Evolutionary conservation across 2,888 invertebrate genomes (phyloP), one percentile per base, ranked within the genome.

Genomic region (Acrobeloides nanus): DNA sequence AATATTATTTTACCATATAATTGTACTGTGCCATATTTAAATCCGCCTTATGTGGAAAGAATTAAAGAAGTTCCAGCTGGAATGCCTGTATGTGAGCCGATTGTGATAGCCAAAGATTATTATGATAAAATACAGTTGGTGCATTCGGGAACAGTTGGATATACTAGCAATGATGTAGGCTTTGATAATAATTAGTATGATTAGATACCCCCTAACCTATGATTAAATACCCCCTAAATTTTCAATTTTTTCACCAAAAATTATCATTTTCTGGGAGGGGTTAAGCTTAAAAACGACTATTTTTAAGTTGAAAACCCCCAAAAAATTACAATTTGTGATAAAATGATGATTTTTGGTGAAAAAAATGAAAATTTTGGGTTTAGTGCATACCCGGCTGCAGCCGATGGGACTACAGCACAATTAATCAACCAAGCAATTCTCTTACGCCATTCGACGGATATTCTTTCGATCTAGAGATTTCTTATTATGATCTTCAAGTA

Each of bases 321-420:
- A n/a, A n/a, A n/a, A n/a, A n/a, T n/a, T n/a, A n/a, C n/a, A n/a
- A n/a, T n/a, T n/a, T n/a, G n/a, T n/a, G n/a, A n/a, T n/a, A n/a
- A n/a, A n/a, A n/a, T n/a, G n/a, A n/a, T n/a, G n/a, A n/a, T n/a
- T n/a, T n/a, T n/a, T n/a, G n/a, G n/a, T n/a, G n/a, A n/a, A n/a
- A n/a, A n/a, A n/a, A n/a, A n/a, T n/a, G n/a, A n/a, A n/a, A n/a
- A n/a, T n/a, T n/a, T n/a, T n/a, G n/a, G n/a, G n/a, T n/a, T n/a
- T n/a, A n/a, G n/a, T n/a, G n/a, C n/a, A n/a, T 58, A 12, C 61
- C 61, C 24, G 68, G 68, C 15, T 68, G 68, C 38, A 58, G 51
- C 15, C 51, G 68, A 42, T 68, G 68, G 69, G 68, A 69, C 51
- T 70, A 68, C 50, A 57, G 57, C n/a, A n/a, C n/a, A n/a, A n/a